Evolutionary conservation across 2,888 invertebrate genomes (phyloP), one percentile per base, ranked within the genome.

Genomic region (Conus canariensis): DNA sequence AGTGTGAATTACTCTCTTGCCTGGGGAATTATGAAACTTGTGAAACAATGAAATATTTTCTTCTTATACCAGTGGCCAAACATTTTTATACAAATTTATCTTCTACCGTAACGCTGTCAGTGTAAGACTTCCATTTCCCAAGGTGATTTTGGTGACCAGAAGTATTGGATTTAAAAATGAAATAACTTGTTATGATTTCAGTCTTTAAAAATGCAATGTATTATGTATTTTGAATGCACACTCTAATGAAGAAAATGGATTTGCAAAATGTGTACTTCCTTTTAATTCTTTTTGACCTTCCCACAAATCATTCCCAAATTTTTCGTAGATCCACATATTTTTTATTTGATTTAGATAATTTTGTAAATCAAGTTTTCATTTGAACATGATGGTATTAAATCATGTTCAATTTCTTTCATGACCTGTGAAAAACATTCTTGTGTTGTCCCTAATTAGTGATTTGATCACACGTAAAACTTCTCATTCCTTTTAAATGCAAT

Each of bases 31-130:
- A 64, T 64, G 14, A 30, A 30, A 30, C 30, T 16, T 80, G 77
- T 80, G 77, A 80, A 80, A 80, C 77, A 80, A n/a, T 30, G 25
- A 16, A 30, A 30, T 74, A 30, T 74, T 74, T n/a, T 74, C n/a
- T 74, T 74, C 77, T 80, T 80, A 80, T 80, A 80, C 77, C 77
- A 80, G 77, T 80, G 77, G 77, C 77, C 77, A 80, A 80, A 80
- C 77, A 22, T 80, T 80, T 80, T 80, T 80, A 45, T 80, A 80
- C 45, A 45, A 80, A 80, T 80, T 30, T 45, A 80, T 80, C 77
- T 80, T 80, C 30, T 14, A 80, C 77, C 45, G 30, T 80, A 80
- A 30, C 30, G 30, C 45, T 80, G 30, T 80, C 77, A 80, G 77
- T 80, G 30, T 80, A 80, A 80, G 77, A 80, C 77, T 80, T 80